Percentiles rank a stretch among this genome's conserved stretches.
Evolutionary conservation across 64 coral and sea anemone genomes (phyloP).

Genomic region (Orbicella faveolata): DNA sequence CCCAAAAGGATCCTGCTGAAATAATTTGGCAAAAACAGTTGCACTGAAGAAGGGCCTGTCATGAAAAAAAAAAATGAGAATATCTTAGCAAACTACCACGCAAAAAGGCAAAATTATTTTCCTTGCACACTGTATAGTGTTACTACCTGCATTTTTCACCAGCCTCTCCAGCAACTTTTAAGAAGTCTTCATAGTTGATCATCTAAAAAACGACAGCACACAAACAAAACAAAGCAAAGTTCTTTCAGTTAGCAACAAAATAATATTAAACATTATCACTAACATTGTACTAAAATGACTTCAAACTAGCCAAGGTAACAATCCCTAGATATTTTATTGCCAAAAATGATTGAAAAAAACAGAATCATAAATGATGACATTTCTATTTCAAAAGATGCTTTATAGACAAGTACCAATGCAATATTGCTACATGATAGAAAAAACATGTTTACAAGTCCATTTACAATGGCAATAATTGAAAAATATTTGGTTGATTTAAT

Average conservation of each 20-base stretch:
- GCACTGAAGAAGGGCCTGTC: slow-evolving; percentile 91
- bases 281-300: too few relatives aligned
- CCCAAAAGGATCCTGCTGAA: slow-evolving; percentile 89
- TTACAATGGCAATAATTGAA: too few relatives aligned
- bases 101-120: neutral
- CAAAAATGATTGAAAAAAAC: too few relatives aligned
- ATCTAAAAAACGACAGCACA: slow-evolving; percentile 51
- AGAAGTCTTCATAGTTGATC: slow-evolving; percentile 98
- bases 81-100: neutral
- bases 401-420: too few relatives aligned
- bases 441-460: too few relatives aligned
- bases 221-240: neutral
- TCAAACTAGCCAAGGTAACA: too few relatives aligned
- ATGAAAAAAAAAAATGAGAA: neutral
- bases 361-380: too few relatives aligned
- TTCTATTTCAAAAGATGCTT: too few relatives aligned
- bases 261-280: too few relatives aligned
- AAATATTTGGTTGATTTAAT: neutral
- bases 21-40: slow-evolving; percentile 93
- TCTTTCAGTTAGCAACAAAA: too few relatives aligned
- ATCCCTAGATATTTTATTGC: too few relatives aligned
- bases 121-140: neutral
- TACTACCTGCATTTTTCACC: slow-evolving; percentile 85
- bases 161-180: slow-evolving; percentile 85
- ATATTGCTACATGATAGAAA: too few relatives aligned